Evolutionary conservation across 2,888 invertebrate genomes (phyloP).

Genomic region (Acronicta leporina): DNA sequence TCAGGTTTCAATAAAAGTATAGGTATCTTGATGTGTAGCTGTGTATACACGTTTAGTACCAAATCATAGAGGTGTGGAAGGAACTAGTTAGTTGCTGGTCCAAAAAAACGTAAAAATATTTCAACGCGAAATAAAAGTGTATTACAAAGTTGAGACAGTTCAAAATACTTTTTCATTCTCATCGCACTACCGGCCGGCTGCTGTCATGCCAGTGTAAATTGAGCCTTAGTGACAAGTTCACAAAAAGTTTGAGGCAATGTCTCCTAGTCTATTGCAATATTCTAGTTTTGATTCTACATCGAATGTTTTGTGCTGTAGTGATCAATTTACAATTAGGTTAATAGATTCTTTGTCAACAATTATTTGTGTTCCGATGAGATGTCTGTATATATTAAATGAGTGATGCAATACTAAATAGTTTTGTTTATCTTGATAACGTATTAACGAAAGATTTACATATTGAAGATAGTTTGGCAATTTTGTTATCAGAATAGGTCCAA

Average conservation of each 20-base stretch:
- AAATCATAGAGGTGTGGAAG: neutral
- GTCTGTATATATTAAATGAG: slow-evolving; percentile 20
- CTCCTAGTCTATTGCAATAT: slow-evolving; percentile 20
- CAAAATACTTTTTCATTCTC: neutral
- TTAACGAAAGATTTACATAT: neutral
- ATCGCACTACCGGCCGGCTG: too few species aligned
- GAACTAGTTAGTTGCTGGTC: neutral
- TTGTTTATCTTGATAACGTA: neutral
- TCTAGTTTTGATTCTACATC: neutral
- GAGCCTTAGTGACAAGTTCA: too few species aligned
- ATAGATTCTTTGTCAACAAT: slow-evolving; percentile 15
- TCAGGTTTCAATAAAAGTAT: too few species aligned
- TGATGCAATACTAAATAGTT: slow-evolving; percentile 2
- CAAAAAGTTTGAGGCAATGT: neutral
- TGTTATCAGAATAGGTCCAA: too few species aligned
- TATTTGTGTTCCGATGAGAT: slow-evolving; percentile 13
- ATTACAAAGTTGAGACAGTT: neutral
- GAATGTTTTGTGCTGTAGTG: slow-evolving; percentile 7
- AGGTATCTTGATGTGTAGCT: too few species aligned
- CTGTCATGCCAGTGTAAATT: too few species aligned
- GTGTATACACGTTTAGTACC: neutral
- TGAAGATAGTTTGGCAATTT: too few species aligned
- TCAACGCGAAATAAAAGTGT: neutral
- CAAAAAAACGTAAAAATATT: neutral
- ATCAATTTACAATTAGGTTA: slow-evolving; percentile 5